Evolutionary conservation across 2,113 vertebrate genomes (phyloP), one percentile per base, ranked within the genome.

Genomic region (Lamprologus callipterus): DNA sequence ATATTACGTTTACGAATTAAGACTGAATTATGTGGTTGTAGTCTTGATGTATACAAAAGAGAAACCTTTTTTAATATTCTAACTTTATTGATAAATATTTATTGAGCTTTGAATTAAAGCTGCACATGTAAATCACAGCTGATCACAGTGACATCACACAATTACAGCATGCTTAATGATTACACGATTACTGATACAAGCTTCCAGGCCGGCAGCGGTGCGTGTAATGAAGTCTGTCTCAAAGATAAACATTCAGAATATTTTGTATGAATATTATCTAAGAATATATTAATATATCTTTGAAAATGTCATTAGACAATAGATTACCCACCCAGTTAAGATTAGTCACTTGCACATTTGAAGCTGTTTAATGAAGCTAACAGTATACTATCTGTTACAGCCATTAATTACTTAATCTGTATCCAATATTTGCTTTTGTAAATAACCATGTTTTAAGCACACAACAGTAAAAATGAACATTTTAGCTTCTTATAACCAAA

Each of bases 11-110:
- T 14, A 14, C 14, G 0, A 60, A 17, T 60, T 60, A 60, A 33
- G 9, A 60, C 57, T 33, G 28, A 1, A 33, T 60, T 60, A 0
- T 60, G 28, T 60, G 57, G 57, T 0, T 0, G 58, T 60, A 19
- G 58, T 4, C 0, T 33, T 63, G 28, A 17, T 63, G 60, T 5
- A 65, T 65, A 65, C 9, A 63, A 63, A 33, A 63, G 3, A 63
- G 10, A 65, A 65, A 37, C 60, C 7, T 37, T 37, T 37, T 65
- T 37, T 37, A 37, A 68, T 37, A 68, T 5, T 68, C 19, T 68
- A 1, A 68, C 10, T 68, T 68, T 21, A 68, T 68, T 68, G 60
- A 68, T 13, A 37, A 68, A 13, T 68, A 21, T 5, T 65, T 63
- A n/a, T 35, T 65, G 60, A 2, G 11, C 33, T 68, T 68, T 37